phyloP scores from a whole-genome alignment of 1,140 invertebrate genomes.

The Zeugodacus cucurbitae region DNA sequence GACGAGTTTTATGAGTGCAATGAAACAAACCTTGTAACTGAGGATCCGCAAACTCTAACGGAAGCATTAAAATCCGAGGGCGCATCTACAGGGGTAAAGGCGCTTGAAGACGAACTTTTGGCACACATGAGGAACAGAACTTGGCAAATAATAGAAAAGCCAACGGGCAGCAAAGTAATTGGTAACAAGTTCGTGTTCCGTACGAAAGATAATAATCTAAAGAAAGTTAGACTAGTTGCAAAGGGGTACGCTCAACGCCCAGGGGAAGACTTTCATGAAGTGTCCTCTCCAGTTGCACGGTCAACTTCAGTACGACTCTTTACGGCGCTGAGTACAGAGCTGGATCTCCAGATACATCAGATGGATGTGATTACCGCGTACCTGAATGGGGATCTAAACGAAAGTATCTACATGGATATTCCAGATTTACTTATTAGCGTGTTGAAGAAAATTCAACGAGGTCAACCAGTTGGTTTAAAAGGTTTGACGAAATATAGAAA shows the following conservation, averaged over 20 bases:
- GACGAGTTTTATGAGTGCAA: neutral
- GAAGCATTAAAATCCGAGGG: neutral
- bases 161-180: conserved; percentile 48
- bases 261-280: conserved; percentile 61
- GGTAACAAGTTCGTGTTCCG: conserved; percentile 57
- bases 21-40: neutral
- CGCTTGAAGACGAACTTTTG: conserved; percentile 56
- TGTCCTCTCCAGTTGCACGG: conserved; percentile 58
- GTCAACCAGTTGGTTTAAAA: neutral
- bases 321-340: too few relatives aligned
- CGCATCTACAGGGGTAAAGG: conserved; percentile 48
- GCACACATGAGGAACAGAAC: conserved; percentile 53
- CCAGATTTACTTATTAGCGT: conserved; percentile 47
- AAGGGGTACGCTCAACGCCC: too few relatives aligned
- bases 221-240: too few relatives aligned
- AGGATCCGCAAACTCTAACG: neutral
- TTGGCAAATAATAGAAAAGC: conserved; percentile 56
- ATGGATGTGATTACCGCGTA: conserved; percentile 62
- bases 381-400: conserved; percentile 61
- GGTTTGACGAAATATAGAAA: neutral
- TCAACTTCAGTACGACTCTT: conserved; percentile 55
- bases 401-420: conserved; percentile 61
- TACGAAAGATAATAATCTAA: conserved; percentile 50
- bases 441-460: too few relatives aligned
- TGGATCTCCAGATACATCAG: conserved; percentile 54